Percentiles rank a stretch among this genome's conserved stretches.
These are phyloP conservation scores for Cyanoramphus novaezelandiae DNA, from an alignment of 2,113 vertebrate species.

Conservation along the genomic window DNA sequence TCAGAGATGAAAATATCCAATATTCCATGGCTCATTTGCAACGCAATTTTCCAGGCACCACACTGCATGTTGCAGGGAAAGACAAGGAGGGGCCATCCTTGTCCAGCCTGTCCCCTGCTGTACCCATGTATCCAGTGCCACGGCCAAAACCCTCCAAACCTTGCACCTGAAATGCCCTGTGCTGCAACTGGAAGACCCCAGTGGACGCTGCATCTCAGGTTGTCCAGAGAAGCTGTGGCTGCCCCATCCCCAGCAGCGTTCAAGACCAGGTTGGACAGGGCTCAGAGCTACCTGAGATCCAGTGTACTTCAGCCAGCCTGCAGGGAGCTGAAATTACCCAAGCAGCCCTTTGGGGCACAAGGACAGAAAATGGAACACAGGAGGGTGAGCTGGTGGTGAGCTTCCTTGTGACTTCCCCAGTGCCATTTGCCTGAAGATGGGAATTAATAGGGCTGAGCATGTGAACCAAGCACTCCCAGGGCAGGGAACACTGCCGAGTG, in stretches of 20 bases:
- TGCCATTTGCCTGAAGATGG: background rate
- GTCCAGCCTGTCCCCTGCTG: background rate
- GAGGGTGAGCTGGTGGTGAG: background rate
- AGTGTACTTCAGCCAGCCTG: background rate
- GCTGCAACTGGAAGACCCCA: background rate
- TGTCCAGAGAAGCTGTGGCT: background rate
- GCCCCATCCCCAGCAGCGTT: background rate
- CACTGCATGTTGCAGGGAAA: background rate
- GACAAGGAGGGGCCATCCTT: background rate
- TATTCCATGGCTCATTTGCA: rapidly evolving
- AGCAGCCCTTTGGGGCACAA: background rate
- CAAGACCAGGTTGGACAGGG: background rate
- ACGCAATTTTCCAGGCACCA: background rate
- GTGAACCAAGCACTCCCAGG: rapidly evolving
- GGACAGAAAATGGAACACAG: background rate
- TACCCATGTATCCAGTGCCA: background rate
- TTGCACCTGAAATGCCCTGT: rapidly evolving
- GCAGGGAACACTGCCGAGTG: background rate
- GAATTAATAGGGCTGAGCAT: background rate
- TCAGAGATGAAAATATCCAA: background rate
- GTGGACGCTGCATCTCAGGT: background rate
- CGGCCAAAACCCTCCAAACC: background rate
- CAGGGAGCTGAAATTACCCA: background rate
- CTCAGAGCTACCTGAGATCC: background rate
- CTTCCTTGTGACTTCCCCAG: background rate